Percentiles rank a stretch among this genome's conserved stretches.
These are phyloP conservation scores for Onychostruthus taczanowskii DNA, from an alignment of 2,113 vertebrate species.

Conservation along the genomic window DNA sequence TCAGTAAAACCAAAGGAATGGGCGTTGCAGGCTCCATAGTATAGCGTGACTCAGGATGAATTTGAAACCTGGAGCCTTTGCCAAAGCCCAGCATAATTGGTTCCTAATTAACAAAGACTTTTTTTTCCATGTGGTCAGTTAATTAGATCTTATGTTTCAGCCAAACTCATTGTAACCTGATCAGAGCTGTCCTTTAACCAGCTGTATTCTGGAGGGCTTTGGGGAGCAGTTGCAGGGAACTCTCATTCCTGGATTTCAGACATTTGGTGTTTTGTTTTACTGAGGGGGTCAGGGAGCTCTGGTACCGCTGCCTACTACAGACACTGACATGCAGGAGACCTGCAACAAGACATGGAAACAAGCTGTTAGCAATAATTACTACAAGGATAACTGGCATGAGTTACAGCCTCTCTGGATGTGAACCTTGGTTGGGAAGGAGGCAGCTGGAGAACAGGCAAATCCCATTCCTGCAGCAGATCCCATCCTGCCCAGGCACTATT, in stretches of 20 bases:
- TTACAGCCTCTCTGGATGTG: not conserved
- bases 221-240: not conserved
- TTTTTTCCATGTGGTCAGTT: conserved; percentile 17
- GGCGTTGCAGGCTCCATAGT: accelerated
- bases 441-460: not conserved
- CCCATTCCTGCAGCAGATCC: not conserved
- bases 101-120: conserved; percentile 42
- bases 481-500: not conserved
- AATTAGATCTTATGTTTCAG: not conserved
- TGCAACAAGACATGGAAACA: conserved; percentile 2
- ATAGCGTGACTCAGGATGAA: not conserved
- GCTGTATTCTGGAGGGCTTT: not conserved
- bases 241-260: not conserved
- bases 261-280: not conserved
- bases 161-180: not conserved
- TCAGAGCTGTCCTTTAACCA: not conserved
- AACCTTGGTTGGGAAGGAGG: not conserved
- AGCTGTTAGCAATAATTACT: conserved; percentile 54
- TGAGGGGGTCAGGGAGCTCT: not conserved
- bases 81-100: not conserved
- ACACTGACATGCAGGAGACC: not conserved
- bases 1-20: not conserved
- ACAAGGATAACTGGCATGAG: conserved; percentile 36
- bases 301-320: not conserved
- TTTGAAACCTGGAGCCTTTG: not conserved